Evolutionary conservation across 2,113 vertebrate genomes (phyloP), one percentile per base, ranked within the genome.

Genomic region (Miniopterus natalensis): DNA sequence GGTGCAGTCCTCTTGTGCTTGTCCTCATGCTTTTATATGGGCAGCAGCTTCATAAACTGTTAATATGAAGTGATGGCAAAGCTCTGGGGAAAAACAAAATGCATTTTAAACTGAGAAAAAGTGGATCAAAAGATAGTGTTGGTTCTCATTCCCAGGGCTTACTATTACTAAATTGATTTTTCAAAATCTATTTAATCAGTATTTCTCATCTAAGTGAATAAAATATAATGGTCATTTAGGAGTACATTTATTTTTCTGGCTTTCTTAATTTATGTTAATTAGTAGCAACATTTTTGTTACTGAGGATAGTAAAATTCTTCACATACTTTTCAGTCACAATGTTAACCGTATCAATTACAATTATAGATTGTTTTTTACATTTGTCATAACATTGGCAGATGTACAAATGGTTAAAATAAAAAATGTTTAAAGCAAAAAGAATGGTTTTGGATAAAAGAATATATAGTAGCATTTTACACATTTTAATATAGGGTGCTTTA

Each of bases 321-420:
- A 36, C 20, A n/a, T 42, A 20, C 84, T 95, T 89, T 92, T 68
- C 27, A 78, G 53, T 78, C 42, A 61, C 13, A 77, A 29, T 77
- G 57, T 3, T 68, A 77, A 40, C 11, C 77, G 36, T 36, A 36
- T 61, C 5, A 74, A 2, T 36, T 57, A 68, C 0, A 68, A 15
- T 65, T 61, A 10, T 7, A 85, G 9, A 70, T 23, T 5, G 47
- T 6, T 51, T 80, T 45, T 31, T 42, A 68, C 0, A 55, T 18
- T 74, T 93, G 18, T 66, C 75, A 61, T 70, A 29, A 6, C 27
- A 40, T 47, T 84, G 14, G 75, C 2, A 77, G 71, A 1, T 57
- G 0, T 49, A 36, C 14, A 86, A 49, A 81, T 80, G 25, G 0
- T 70, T 79, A 83, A 85, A 73, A 27, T 70, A 1, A 79, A 21